Evolutionary conservation across 2,113 vertebrate genomes (phyloP), one percentile per base, ranked within the genome.

Genomic region (Perca schrenkii): DNA sequence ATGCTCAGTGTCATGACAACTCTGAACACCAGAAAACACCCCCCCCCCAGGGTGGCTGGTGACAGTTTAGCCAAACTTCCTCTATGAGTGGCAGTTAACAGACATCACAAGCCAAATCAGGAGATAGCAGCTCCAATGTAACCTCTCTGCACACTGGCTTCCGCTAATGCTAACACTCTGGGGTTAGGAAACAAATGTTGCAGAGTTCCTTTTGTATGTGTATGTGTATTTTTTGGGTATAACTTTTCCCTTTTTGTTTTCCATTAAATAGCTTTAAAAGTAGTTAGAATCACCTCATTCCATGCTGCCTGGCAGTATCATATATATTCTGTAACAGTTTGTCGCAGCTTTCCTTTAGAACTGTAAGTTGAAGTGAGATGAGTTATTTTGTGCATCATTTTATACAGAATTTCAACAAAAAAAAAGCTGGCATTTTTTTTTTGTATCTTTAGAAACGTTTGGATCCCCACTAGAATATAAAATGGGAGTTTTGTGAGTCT

Each of bases 31-130:
- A 65, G 56, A 57, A 83, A 62, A 49, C 0, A 2, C 77, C 58
- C 76, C 71, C 46, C 67, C 74, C 77, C 25, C 46, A 13, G 65
- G 87, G 82, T 69, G 79, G 88, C 53, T 79, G 87, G 84, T 90
- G 92, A 91, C 88, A 85, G 91, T 93, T 94, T 82, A 89, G 57
- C 85, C 91, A 89, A 80, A 91, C 92, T 93, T 94, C 90, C 92
- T 93, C 76, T 36, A 31, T 21, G 82, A 84, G 75, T 89, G 92
- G 81, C 86, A 74, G 91, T 90, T 94, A 94, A 90, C 90, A 92
- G 91, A 92, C 89, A 79, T 66, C 60, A 40, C 28, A 66, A 85
- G 80, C 82, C 64, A 77, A 79, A 87, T 83, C 72, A 65, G 82
- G 83, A 86, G 85, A 86, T 40, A 65, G 80, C 64, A 77, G 85